phyloP scores from a whole-genome alignment of 2,113 vertebrate species.

The Columba livia region DNA sequence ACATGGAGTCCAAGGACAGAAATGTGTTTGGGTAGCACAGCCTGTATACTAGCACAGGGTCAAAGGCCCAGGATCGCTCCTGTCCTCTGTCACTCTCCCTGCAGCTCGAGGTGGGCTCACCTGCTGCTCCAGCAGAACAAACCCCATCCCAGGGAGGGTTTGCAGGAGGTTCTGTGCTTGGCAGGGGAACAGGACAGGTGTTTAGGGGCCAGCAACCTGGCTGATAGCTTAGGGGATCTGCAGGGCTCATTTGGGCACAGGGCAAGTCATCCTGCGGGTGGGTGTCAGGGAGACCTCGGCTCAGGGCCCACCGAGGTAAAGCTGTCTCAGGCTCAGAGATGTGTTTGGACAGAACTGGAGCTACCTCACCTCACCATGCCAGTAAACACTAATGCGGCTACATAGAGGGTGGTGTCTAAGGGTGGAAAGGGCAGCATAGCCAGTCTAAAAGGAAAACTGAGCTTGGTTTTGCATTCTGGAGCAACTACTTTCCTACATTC shows the following conservation, averaged over 20 bases:
- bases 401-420: background rate
- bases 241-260: background rate
- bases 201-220: background rate
- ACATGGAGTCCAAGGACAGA: background rate
- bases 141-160: background rate
- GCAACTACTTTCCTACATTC: background rate
- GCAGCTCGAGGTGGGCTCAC: background rate
- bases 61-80: background rate
- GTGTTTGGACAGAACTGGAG: background rate
- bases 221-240: background rate
- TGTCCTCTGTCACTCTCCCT: background rate
- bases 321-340: no score
- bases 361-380: background rate
- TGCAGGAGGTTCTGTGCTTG: background rate
- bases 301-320: background rate
- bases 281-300: background rate
- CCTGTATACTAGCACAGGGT: no score
- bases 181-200: background rate
- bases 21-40: background rate
- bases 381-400: background rate
- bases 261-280: background rate
- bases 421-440: background rate
- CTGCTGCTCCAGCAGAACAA: background rate
- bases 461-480: background rate
- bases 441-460: background rate